phyloP scores from a whole-genome alignment of 2,797 vertebrate genomes.

The Muraenolepis orangiensis region DNA sequence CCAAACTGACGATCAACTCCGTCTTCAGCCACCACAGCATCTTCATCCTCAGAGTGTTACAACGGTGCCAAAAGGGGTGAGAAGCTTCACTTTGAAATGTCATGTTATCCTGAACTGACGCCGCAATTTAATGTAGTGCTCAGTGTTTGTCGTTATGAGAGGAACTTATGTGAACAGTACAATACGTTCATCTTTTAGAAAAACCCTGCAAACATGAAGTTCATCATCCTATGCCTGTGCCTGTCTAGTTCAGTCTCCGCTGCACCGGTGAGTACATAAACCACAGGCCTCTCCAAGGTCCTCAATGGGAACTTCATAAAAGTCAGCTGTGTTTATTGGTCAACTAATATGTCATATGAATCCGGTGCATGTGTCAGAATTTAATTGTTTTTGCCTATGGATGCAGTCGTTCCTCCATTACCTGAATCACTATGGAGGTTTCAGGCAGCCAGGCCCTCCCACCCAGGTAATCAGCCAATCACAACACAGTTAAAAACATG shows the following conservation, averaged over 20 bases:
- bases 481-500: background rate
- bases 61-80: background rate
- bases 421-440: constrained; percentile 62
- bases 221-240: constrained; percentile 62
- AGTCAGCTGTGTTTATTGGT: background rate
- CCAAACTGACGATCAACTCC: background rate
- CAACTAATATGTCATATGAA: background rate
- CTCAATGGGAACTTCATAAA: background rate
- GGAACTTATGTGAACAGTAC: background rate
- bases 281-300: background rate
- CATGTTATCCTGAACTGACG: background rate
- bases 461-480: constrained; percentile 53
- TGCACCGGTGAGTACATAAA: constrained; percentile 65
- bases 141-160: background rate
- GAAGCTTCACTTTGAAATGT: background rate
- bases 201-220: constrained; percentile 59
- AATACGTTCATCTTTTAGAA: constrained; percentile 24
- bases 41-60: constrained; percentile 14
- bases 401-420: constrained; percentile 66
- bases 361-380: background rate
- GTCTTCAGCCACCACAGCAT: constrained; percentile 2
- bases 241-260: constrained; percentile 62
- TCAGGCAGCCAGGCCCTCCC: constrained; percentile 47
- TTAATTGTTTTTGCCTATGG: constrained; percentile 28
- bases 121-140: too few species aligned